Conservation (phyloP, 1,140 invertebrate genomes). For the Neodiprion pinetum region DNA sequence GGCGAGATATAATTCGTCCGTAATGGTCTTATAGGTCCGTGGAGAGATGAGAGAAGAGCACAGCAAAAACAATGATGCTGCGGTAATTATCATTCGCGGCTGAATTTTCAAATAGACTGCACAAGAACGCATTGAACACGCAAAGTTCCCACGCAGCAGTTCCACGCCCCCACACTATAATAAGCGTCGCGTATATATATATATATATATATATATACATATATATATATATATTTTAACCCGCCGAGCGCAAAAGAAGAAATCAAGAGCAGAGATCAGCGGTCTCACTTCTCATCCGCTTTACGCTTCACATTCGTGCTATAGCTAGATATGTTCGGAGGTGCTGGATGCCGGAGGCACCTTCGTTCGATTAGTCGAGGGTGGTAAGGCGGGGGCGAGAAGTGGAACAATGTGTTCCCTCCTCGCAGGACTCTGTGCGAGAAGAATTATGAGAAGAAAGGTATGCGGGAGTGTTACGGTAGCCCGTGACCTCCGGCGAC, state of each 20-base stretch:
- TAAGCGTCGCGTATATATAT: too few species aligned
- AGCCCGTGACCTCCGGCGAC: neutral
- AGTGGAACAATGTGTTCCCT: too few species aligned
- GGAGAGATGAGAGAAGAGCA: neutral
- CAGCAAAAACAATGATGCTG: neutral
- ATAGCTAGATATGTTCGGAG: too few species aligned
- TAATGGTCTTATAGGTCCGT: neutral
- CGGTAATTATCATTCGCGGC: neutral
- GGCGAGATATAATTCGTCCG: neutral
- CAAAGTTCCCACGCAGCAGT: neutral
- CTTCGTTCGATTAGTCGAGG: too few species aligned
- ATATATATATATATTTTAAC: too few species aligned
- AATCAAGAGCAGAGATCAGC: too few species aligned
- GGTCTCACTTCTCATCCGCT: too few species aligned
- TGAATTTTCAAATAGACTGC: neutral
- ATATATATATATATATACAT: too few species aligned
- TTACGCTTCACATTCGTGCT: too few species aligned
- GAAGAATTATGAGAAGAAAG: neutral
- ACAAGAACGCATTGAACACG: neutral
- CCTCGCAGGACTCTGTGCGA: neutral
- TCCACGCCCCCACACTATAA: neutral
- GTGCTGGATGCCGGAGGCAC: too few species aligned
- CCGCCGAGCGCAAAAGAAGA: too few species aligned
- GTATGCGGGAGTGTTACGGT: slow-evolving; percentile 9
- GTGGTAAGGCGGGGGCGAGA: too few species aligned